These are phyloP conservation scores for Pionites leucogaster DNA, from an alignment of 2,113 vertebrate genomes.

Conservation along the genomic window DNA sequence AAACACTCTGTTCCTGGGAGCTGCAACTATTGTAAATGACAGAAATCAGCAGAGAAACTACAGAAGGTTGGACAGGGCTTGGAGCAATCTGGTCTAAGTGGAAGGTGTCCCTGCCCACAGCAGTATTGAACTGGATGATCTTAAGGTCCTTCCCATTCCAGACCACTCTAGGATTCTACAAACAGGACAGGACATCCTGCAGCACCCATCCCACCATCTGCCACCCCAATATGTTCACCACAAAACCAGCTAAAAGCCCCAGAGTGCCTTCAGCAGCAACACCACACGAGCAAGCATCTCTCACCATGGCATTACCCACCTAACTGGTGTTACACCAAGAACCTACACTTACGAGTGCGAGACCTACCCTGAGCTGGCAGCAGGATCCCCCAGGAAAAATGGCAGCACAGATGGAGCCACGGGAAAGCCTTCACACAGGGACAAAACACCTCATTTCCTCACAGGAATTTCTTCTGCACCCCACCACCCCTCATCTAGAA, in stretches of 20 bases:
- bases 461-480: accelerated
- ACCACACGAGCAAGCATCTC: accelerated
- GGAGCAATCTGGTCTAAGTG: neutral
- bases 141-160: neutral
- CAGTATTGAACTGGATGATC: neutral
- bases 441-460: neutral
- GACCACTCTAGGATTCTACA: neutral
- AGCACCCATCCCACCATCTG: too few relatives aligned
- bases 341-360: accelerated
- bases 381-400: too few relatives aligned
- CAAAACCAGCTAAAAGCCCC: accelerated
- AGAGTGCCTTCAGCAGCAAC: accelerated
- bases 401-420: neutral
- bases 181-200: too few relatives aligned
- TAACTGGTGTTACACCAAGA: neutral
- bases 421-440: accelerated
- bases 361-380: neutral
- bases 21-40: accelerated
- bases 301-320: accelerated
- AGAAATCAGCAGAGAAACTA: accelerated
- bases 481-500: neutral
- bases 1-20: neutral
- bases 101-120: neutral
- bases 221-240: too few relatives aligned
- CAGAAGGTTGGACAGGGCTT: neutral